A percentile compares a stretch with the other conserved stretches of the same genome.
These are phyloP conservation scores for Troides helena DNA, from an alignment of 2,888 invertebrate genomes.

Conservation along the genomic window DNA sequence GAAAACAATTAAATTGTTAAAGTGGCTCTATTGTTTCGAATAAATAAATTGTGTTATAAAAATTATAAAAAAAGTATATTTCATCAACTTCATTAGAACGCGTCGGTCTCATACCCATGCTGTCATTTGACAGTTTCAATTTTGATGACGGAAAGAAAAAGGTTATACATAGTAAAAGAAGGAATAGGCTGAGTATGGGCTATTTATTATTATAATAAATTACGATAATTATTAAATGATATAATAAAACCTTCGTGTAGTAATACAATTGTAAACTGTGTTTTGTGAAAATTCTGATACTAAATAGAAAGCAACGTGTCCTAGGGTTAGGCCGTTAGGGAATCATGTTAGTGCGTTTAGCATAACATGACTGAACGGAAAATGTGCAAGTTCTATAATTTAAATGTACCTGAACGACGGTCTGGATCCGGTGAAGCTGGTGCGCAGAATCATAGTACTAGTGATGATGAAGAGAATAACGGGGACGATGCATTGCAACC, in stretches of 20 bases:
- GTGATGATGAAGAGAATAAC: constrained; percentile 64
- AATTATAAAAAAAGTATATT: too few relatives aligned
- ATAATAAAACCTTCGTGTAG: constrained; percentile 48
- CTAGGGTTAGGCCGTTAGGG: constrained; percentile 77
- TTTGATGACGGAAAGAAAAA: constrained; percentile 80
- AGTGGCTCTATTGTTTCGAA: too few relatives aligned
- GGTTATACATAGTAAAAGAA: constrained; percentile 76
- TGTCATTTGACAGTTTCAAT: constrained; percentile 77
- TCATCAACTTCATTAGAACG: background rate
- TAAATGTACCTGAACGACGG: constrained; percentile 77
- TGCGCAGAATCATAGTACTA: constrained; percentile 56
- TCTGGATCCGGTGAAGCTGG: constrained; percentile 60
- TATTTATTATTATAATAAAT: constrained; percentile 50
- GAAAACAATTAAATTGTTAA: too few relatives aligned
- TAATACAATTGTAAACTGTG: constrained; percentile 46
- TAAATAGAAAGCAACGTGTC: constrained; percentile 70
- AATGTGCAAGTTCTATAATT: constrained; percentile 80
- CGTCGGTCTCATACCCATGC: constrained; percentile 47
- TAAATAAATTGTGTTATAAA: too few relatives aligned
- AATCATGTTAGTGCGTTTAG: constrained; percentile 74
- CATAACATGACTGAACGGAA: constrained; percentile 79
- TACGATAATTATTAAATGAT: constrained; percentile 46
- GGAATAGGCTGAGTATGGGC: constrained; percentile 69
- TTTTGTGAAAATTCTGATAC: constrained; percentile 55
- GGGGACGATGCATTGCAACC: constrained; percentile 61